Evolutionary conservation across 2,888 invertebrate genomes (phyloP), one percentile per base, ranked within the genome.

Genomic region (Lycaena phlaeas): DNA sequence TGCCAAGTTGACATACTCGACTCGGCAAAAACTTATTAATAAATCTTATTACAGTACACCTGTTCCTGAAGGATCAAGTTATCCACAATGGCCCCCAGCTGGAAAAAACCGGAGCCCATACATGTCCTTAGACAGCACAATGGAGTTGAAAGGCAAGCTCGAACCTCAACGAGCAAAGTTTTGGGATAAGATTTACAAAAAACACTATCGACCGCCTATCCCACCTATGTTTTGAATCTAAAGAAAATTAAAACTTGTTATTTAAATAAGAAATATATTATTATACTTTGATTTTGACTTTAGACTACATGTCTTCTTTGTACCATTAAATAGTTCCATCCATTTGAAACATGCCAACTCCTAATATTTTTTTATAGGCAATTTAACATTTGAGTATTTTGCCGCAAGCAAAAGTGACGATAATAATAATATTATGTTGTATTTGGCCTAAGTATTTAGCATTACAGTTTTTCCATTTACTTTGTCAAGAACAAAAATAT

Each of bases 151-250:
- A 12, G 28, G n/a, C 6, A 22, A 10, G 7, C 22, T 38, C 6
- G 5, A 29, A 9, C 4, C n/a, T n/a, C n/a, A 25, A 6, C 14
- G 28, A 11, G 38, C 14, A 14, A 22, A 22, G 10, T 38, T 38
- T 14, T 38, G 38, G 38, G 29, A 38, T 9, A 14, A 14, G 6
- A 38, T 38, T 9, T 38, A 38, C 14, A 14, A 14, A 7, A 38
- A 29, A 29, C 29, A 38, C 22, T 22, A 38, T 10, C 22, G 29
- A 1, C n/a, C 6, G 10, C 38, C 38, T 5, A 14, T 22, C 9
- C 38, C 38, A 14, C 38, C 38, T 9, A 40, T 12, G 22, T 40
- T 17, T 29, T 41, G 41, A 34, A 29, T 38, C 34, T 41, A 15
- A 2, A 2, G 7, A 22, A 22, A 5, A 18, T 5, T 7, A 22